These are phyloP conservation scores for Oxytorus armatus DNA, from an alignment of 2,888 invertebrate species.

Conservation along the genomic window DNA sequence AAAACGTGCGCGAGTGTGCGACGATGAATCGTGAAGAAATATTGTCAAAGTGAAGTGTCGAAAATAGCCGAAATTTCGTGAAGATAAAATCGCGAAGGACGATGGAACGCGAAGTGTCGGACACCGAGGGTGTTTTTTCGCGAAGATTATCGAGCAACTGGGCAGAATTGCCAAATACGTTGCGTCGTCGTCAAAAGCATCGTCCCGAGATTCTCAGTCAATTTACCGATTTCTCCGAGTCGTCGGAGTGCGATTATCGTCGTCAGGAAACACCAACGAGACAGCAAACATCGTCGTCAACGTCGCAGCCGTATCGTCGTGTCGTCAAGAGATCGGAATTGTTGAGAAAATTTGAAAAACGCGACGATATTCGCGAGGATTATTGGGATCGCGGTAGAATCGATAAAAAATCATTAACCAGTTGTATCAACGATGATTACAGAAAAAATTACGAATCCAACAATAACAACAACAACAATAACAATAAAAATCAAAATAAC, in stretches of 20 bases:
- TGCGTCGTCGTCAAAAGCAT: conserved; percentile 81
- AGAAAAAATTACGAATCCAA: conserved; percentile 78
- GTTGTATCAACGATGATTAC: conserved; percentile 77
- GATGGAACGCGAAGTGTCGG: conserved; percentile 82
- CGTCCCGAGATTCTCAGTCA: conserved; percentile 82
- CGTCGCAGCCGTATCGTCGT: conserved; percentile 63
- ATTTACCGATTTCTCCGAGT: conserved; percentile 82
- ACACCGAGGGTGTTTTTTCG: conserved; percentile 81
- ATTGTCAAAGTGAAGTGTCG: conserved; percentile 45
- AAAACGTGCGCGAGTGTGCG: not conserved
- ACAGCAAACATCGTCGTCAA: conserved; percentile 35
- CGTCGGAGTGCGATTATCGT: conserved; percentile 79
- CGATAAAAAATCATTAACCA: conserved; percentile 70
- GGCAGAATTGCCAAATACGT: conserved; percentile 83
- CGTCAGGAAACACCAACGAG: conserved; percentile 70
- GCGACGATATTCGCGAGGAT: conserved; percentile 68
- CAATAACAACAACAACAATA: conserved; percentile 73
- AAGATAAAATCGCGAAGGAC: conserved; percentile 39
- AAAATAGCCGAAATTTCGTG: not conserved
- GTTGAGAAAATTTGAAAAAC: conserved; percentile 76
- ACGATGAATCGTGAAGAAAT: conserved; percentile 47
- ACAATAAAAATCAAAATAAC: conserved; percentile 70
- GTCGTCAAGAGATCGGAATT: conserved; percentile 81
- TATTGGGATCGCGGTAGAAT: conserved; percentile 56
- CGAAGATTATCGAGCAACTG: conserved; percentile 80